Evolutionary conservation across 2,888 invertebrate species (phyloP).

Genomic region (Meteorus cinctellus): DNA sequence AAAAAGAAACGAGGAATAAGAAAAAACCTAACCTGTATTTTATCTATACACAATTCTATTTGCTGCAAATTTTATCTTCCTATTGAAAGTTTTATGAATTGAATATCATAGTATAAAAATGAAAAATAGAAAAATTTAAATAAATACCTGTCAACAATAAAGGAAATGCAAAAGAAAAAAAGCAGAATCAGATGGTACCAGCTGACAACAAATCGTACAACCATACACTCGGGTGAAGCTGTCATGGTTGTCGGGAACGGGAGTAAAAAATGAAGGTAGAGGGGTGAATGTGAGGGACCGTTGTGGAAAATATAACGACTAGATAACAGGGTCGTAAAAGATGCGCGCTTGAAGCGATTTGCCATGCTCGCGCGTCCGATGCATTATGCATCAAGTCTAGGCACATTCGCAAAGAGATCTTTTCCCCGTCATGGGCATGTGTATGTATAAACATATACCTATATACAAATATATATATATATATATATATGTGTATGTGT

Average conservation of each 20-base stretch:
- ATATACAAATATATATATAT: too few species aligned
- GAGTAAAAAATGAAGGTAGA: background rate
- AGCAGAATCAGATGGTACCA: constrained; percentile 34
- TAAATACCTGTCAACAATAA: background rate
- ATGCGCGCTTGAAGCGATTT: constrained; percentile 37
- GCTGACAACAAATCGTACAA: constrained; percentile 42
- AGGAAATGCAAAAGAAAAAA: constrained; percentile 23
- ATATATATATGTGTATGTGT: background rate
- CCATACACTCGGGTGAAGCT: constrained; percentile 33
- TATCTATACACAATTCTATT: background rate
- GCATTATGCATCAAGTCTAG: constrained; percentile 40
- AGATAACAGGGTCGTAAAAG: constrained; percentile 47
- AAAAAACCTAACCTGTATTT: background rate
- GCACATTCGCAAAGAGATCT: constrained; percentile 29
- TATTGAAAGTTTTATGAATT: background rate
- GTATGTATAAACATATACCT: too few species aligned
- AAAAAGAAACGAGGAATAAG: background rate
- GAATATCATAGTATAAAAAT: background rate
- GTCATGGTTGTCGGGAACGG: constrained; percentile 37
- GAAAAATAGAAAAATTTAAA: background rate
- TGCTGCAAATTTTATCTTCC: background rate
- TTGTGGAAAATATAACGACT: constrained; percentile 39
- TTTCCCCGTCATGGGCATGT: background rate
- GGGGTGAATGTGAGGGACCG: background rate
- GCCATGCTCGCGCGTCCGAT: constrained; percentile 37